phyloP scores from a whole-genome alignment of 2,888 invertebrate species.

The Apocheima hispidaria region DNA sequence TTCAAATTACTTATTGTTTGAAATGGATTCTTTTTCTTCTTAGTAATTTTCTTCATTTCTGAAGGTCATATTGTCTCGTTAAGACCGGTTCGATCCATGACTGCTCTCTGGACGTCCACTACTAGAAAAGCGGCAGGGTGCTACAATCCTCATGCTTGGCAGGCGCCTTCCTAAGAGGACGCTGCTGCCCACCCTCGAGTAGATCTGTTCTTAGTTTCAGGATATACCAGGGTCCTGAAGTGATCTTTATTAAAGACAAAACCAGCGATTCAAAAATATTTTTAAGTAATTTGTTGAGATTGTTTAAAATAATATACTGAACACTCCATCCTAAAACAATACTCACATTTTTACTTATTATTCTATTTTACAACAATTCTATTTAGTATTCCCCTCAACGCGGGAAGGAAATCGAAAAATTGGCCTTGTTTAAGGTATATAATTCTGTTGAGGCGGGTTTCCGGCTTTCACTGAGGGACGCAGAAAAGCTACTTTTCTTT shows the following conservation, averaged over 20 bases:
- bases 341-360: neutral
- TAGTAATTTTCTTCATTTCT: neutral
- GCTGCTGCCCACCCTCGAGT: too few relatives aligned
- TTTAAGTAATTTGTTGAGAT: too few relatives aligned
- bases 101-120: too few relatives aligned
- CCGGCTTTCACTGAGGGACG: conserved; percentile 16
- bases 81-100: too few relatives aligned
- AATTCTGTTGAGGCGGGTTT: conserved; percentile 29
- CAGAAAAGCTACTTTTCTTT: conserved; percentile 19
- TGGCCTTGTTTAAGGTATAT: conserved; percentile 33
- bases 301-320: neutral
- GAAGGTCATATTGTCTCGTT: too few relatives aligned
- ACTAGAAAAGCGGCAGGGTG: too few relatives aligned
- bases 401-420: conserved; percentile 29
- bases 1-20: conserved; percentile 3
- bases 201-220: too few relatives aligned
- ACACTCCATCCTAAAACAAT: neutral
- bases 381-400: conserved; percentile 32
- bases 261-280: too few relatives aligned
- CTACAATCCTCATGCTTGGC: too few relatives aligned
- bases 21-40: neutral
- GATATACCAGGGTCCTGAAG: too few relatives aligned
- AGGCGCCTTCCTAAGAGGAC: too few relatives aligned
- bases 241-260: too few relatives aligned
- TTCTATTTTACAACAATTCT: conserved; percentile 31